Conservation (phyloP, 1,140 invertebrate genomes). For the Trachymyrmex cornetzi region DNA sequence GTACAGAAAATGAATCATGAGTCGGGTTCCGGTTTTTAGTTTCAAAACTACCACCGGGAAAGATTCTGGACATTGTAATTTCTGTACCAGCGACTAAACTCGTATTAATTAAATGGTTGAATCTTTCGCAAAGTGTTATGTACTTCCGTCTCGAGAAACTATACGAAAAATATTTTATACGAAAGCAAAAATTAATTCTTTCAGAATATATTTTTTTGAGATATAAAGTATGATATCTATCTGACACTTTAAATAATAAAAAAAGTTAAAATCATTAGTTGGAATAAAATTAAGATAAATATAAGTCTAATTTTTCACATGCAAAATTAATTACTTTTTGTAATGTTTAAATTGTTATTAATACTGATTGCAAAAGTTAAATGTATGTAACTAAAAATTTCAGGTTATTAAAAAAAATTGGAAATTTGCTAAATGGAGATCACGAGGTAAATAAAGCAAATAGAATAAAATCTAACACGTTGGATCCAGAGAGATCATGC, state of each 20-base stretch:
- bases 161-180: not conserved
- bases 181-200: not conserved
- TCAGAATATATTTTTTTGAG: not conserved
- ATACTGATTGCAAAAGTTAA: not conserved
- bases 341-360: not conserved
- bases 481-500: not conserved
- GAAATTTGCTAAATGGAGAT: not conserved
- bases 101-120: not conserved
- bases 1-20: too few relatives aligned
- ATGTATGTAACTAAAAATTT: not conserved
- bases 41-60: too few relatives aligned
- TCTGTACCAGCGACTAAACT: too few relatives aligned
- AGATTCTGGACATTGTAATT: too few relatives aligned
- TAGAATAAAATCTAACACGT: not conserved
- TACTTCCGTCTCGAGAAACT: not conserved
- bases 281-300: not conserved
- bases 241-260: not conserved
- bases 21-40: too few relatives aligned
- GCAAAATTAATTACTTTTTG: not conserved
- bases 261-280: not conserved
- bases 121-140: slow-evolving; percentile 1
- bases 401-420: not conserved
- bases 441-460: not conserved
- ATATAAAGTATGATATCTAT: not conserved
- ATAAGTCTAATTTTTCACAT: not conserved